Conservation (phyloP, 2,797 vertebrate genomes). For the Saxicola maurus region DNA sequence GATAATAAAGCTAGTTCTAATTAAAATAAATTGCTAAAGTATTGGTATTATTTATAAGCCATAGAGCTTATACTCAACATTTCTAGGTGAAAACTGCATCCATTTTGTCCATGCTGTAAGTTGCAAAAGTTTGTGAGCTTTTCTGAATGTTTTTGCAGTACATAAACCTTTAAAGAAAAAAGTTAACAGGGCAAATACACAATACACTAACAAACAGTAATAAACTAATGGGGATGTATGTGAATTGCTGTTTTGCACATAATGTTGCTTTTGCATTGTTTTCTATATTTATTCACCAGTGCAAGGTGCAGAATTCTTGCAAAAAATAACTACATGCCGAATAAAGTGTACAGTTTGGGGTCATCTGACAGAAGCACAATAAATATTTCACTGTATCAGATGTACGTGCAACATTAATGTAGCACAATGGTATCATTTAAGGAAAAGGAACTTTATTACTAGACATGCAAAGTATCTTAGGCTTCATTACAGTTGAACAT, state of each 20-base stretch:
- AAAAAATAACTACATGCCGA: neutral
- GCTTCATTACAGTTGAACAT: neutral
- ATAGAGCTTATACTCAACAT: slow-evolving; percentile 75
- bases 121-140: slow-evolving; percentile 70
- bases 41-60: slow-evolving; percentile 67
- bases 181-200: slow-evolving; percentile 69
- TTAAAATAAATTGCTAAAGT: slow-evolving; percentile 56
- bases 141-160: slow-evolving; percentile 67
- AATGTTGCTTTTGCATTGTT: slow-evolving; percentile 36
- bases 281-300: slow-evolving; percentile 31
- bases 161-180: slow-evolving; percentile 71
- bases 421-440: neutral
- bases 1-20: slow-evolving; percentile 53
- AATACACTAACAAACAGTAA: slow-evolving; percentile 54
- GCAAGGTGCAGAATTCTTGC: neutral
- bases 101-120: slow-evolving; percentile 77
- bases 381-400: neutral
- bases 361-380: neutral
- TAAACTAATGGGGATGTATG: slow-evolving; percentile 37
- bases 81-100: slow-evolving; percentile 73
- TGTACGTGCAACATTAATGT: neutral
- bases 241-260: neutral
- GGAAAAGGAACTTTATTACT: neutral
- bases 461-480: slow-evolving; percentile 29
- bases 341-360: neutral